phyloP scores from a whole-genome alignment of 2,113 vertebrate genomes.

The Agapornis roseicollis region DNA sequence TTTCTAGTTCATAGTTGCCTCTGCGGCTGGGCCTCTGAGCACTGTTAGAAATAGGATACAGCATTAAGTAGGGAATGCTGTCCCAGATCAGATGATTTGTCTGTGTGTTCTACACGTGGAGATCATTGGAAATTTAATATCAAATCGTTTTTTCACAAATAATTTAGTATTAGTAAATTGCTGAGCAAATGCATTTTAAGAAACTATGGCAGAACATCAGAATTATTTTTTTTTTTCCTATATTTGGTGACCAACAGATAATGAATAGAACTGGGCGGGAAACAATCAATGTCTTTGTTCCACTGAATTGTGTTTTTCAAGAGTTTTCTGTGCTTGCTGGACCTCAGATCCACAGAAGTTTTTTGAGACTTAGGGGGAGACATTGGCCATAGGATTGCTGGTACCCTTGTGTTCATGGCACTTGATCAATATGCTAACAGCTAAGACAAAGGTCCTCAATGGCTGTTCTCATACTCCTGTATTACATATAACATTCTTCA shows the following conservation, averaged over 20 bases:
- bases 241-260: not conserved
- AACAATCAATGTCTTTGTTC: not conserved
- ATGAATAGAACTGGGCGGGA: not conserved
- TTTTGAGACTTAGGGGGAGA: not conserved
- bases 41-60: not conserved
- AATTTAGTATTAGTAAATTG: not conserved
- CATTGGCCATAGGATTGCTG: rapidly evolving
- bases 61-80: not conserved
- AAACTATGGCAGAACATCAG: not conserved
- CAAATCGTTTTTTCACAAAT: not conserved
- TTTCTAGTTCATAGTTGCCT: not conserved
- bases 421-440: not conserved
- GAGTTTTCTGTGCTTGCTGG: not conserved
- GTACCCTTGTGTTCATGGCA: not conserved
- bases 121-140: not conserved
- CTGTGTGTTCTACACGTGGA: not conserved
- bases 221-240: not conserved
- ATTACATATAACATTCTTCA: not conserved
- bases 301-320: not conserved
- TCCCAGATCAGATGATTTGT: not conserved
- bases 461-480: not conserved
- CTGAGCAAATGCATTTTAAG: not conserved
- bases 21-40: not conserved
- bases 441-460: not conserved
- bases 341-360: not conserved